phyloP scores from a whole-genome alignment of 2,888 invertebrate species.

The Chelonus formosanus region DNA sequence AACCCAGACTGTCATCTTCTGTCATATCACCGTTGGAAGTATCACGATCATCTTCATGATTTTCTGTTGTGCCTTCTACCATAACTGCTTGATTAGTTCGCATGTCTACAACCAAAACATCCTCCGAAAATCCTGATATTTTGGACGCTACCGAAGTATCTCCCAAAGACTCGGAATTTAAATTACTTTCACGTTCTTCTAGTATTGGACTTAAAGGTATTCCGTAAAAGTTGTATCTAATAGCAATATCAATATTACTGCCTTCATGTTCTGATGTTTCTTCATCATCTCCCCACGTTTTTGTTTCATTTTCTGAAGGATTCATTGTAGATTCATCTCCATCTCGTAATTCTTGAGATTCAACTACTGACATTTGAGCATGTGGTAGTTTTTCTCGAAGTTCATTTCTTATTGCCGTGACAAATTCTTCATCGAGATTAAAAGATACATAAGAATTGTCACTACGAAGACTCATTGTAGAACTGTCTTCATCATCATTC shows the following conservation, averaged over 20 bases:
- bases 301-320: slow-evolving; percentile 49
- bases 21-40: slow-evolving; percentile 53
- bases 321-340: slow-evolving; percentile 52
- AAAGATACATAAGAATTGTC: slow-evolving; percentile 70
- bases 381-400: slow-evolving; percentile 75
- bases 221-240: slow-evolving; percentile 69
- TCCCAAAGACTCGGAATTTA: slow-evolving; percentile 57
- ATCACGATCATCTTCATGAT: slow-evolving; percentile 49
- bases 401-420: slow-evolving; percentile 76
- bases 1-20: slow-evolving; percentile 54
- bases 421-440: slow-evolving; percentile 75
- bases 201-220: slow-evolving; percentile 71
- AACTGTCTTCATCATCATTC: slow-evolving; percentile 63
- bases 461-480: slow-evolving; percentile 66
- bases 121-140: slow-evolving; percentile 57
- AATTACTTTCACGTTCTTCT: slow-evolving; percentile 68
- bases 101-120: slow-evolving; percentile 66
- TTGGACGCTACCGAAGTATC: slow-evolving; percentile 56
- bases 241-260: slow-evolving; percentile 61
- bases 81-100: slow-evolving; percentile 66
- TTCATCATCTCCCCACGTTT: slow-evolving; percentile 62
- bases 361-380: slow-evolving; percentile 68
- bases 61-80: slow-evolving; percentile 52
- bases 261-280: slow-evolving; percentile 55
- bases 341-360: slow-evolving; percentile 54